phyloP scores from a whole-genome alignment of 2,888 invertebrate genomes.

The Tipula unca region DNA sequence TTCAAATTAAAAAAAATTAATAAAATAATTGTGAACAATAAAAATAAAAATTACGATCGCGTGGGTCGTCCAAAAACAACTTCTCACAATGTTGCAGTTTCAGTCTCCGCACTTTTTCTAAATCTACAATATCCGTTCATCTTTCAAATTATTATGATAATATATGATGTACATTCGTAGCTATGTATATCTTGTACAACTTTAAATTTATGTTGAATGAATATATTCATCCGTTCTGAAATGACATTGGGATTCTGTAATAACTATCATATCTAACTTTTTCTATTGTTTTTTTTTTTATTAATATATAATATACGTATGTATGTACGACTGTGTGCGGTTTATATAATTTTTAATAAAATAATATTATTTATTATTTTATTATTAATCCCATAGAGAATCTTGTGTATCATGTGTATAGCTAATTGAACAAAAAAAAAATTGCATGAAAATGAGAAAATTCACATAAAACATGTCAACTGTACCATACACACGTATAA shows the following conservation, averaged over 20 bases:
- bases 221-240: neutral
- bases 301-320: neutral
- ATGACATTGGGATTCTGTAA: neutral
- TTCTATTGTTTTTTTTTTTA: neutral
- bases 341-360: neutral
- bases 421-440: neutral
- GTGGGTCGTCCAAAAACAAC: neutral
- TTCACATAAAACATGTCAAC: neutral
- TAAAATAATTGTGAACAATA: neutral
- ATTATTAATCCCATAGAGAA: neutral
- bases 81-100: neutral
- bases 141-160: neutral
- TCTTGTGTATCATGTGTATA: neutral
- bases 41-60: neutral
- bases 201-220: neutral
- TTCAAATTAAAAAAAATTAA: neutral
- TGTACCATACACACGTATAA: neutral
- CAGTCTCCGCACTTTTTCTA: neutral
- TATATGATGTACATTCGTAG: too few species aligned
- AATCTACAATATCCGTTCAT: neutral
- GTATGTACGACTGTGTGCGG: neutral
- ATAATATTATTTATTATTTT: neutral
- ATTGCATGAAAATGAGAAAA: constrained; percentile 9
- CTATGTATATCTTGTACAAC: neutral
- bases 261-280: neutral